These are phyloP conservation scores for Anoplius nigerrimus DNA, from an alignment of 2,888 invertebrate species.

Conservation along the genomic window DNA sequence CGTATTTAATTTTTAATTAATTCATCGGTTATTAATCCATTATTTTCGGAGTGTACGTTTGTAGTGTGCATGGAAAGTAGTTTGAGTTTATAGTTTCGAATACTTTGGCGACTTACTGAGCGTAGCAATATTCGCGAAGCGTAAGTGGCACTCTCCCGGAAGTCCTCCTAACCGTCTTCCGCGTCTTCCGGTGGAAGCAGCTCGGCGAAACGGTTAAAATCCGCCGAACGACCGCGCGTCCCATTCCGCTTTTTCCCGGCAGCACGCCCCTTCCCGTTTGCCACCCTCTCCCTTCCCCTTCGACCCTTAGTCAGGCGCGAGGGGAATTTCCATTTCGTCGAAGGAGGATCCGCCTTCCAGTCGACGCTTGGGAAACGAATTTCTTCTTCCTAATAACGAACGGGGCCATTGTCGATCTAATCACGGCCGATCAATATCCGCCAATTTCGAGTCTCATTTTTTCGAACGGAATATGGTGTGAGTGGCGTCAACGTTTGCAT, in stretches of 20 bases:
- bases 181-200: conserved; percentile 58
- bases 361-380: too few relatives aligned
- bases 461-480: too few relatives aligned
- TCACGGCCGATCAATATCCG: too few relatives aligned
- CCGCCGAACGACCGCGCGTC: conserved; percentile 23
- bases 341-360: neutral
- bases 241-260: conserved; percentile 37
- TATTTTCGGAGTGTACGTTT: too few relatives aligned
- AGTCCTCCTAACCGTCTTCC: conserved; percentile 55
- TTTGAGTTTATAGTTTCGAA: conserved; percentile 42
- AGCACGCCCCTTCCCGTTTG: too few relatives aligned
- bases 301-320: conserved; percentile 52
- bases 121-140: too few relatives aligned
- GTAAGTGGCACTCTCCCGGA: conserved; percentile 58
- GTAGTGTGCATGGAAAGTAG: conserved; percentile 59
- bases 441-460: too few relatives aligned
- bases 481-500: too few relatives aligned
- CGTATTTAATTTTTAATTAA: too few relatives aligned
- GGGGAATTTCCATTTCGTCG: conserved; percentile 38
- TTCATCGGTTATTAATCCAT: too few relatives aligned
- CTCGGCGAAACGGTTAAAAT: conserved; percentile 23
- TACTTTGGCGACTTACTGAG: conserved; percentile 61
- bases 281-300: conserved; percentile 26
- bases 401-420: too few relatives aligned
- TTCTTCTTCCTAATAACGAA: too few relatives aligned